Evolutionary conservation across 2,797 vertebrate genomes (phyloP).

Genomic region (Enteromius radiatus): DNA sequence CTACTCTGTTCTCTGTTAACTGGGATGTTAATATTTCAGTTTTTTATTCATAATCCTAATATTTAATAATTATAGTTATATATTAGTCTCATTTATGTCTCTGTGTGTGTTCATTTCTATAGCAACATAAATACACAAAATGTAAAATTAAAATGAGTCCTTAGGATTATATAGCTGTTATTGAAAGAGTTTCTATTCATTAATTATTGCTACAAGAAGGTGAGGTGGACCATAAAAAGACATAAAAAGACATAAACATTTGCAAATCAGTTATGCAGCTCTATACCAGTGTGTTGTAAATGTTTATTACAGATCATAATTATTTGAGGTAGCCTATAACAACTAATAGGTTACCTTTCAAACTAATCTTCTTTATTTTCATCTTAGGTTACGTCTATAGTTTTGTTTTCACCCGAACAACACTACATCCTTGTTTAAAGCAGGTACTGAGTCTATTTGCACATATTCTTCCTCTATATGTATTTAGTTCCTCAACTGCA

Average conservation of each 20-base stretch:
- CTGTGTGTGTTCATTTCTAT: neutral
- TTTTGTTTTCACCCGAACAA: slow-evolving; percentile 3
- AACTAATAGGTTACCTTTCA: neutral
- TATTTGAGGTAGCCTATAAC: neutral
- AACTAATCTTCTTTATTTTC: neutral
- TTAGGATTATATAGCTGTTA: neutral
- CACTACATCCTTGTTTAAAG: neutral
- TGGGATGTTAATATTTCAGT: neutral
- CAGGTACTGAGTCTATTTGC: neutral
- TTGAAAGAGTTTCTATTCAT: neutral
- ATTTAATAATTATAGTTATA: no score
- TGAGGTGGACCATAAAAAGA: slow-evolving; percentile 4
- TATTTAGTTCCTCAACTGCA: neutral
- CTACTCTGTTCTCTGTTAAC: neutral
- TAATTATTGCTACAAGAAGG: neutral
- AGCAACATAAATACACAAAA: neutral
- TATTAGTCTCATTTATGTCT: neutral
- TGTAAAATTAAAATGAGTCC: neutral
- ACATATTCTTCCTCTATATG: neutral
- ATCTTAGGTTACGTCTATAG: neutral
- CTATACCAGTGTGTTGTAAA: neutral
- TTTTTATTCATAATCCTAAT: neutral
- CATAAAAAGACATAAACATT: slow-evolving; percentile 3
- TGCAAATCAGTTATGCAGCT: neutral
- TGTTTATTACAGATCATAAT: neutral